phyloP scores from a whole-genome alignment of 1,140 invertebrate species.

The Bursaphelenchus mucronatus region DNA sequence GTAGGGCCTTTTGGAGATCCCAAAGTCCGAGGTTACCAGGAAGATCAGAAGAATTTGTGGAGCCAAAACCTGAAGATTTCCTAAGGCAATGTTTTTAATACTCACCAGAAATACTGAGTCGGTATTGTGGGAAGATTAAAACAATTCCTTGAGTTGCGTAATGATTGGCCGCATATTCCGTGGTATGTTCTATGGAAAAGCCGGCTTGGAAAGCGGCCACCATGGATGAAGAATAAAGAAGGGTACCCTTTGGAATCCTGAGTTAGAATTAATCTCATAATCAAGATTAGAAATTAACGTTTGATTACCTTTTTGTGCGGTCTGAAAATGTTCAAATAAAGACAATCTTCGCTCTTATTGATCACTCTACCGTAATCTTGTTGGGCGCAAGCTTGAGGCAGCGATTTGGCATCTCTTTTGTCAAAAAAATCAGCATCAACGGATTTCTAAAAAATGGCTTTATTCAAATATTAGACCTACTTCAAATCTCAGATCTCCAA shows the following conservation, averaged over 20 bases:
- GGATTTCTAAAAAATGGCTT: neutral
- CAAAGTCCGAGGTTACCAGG: slow-evolving; percentile 4
- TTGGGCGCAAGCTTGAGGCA: neutral
- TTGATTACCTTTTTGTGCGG: slow-evolving; percentile 2
- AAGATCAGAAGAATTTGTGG: neutral
- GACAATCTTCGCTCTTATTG: slow-evolving; percentile 9
- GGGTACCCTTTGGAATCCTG: slow-evolving; percentile 2
- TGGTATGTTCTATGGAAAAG: neutral
- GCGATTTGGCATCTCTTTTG: neutral
- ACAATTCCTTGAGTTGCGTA: slow-evolving; percentile 1
- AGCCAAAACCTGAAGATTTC: slow-evolving; percentile 7
- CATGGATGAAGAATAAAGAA: slow-evolving; percentile 9
- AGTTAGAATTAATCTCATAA: neutral
- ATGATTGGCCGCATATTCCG: slow-evolving; percentile 8
- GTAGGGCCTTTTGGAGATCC: slow-evolving; percentile 10
- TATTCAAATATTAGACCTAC: neutral
- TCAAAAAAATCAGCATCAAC: neutral
- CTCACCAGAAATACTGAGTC: slow-evolving; percentile 17
- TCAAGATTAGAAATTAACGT: neutral
- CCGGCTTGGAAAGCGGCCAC: slow-evolving; percentile 17
- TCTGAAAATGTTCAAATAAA: slow-evolving; percentile 9
- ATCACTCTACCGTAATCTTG: neutral
- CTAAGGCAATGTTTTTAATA: neutral
- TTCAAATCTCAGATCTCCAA: slow-evolving; percentile 3
- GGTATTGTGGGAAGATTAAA: slow-evolving; percentile 3